These are phyloP conservation scores for Fulica atra DNA, from an alignment of 2,113 vertebrate species.

Conservation along the genomic window DNA sequence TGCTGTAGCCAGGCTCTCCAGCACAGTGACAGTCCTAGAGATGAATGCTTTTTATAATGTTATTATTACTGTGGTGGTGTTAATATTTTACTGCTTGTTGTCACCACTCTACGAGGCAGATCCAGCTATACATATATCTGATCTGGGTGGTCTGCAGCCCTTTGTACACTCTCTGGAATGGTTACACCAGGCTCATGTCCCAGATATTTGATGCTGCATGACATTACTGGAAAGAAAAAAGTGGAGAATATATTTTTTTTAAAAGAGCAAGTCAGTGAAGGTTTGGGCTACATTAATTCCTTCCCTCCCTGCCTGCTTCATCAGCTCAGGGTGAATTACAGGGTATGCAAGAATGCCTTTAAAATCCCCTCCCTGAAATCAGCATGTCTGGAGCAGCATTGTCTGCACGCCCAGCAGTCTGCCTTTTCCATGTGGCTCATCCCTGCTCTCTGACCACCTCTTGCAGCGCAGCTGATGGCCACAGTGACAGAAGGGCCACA, in stretches of 20 bases:
- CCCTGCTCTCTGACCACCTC: neutral
- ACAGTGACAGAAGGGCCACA: neutral
- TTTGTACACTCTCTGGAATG: neutral
- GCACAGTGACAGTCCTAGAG: neutral
- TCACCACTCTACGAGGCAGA: neutral
- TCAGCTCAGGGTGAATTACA: neutral
- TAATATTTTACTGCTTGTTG: constrained; percentile 42
- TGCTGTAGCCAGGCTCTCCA: neutral
- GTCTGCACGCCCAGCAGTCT: neutral
- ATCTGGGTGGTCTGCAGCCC: neutral
- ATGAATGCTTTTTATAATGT: neutral
- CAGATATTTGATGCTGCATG: neutral
- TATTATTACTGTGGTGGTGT: neutral
- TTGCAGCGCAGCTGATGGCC: neutral
- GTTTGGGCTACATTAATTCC: neutral
- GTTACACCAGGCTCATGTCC: neutral
- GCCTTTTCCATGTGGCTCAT: neutral
- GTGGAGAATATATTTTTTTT: neutral
- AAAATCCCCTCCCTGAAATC: neutral
- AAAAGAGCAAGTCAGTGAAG: neutral
- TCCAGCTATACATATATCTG: neutral
- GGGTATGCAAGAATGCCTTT: neutral
- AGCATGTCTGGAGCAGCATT: neutral
- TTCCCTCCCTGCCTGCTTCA: neutral
- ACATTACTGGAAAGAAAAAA: neutral